These are phyloP conservation scores for Heliocidaris tuberculata DNA, from an alignment of 35 echinoderm and acorn worm species.

Conservation along the genomic window DNA sequence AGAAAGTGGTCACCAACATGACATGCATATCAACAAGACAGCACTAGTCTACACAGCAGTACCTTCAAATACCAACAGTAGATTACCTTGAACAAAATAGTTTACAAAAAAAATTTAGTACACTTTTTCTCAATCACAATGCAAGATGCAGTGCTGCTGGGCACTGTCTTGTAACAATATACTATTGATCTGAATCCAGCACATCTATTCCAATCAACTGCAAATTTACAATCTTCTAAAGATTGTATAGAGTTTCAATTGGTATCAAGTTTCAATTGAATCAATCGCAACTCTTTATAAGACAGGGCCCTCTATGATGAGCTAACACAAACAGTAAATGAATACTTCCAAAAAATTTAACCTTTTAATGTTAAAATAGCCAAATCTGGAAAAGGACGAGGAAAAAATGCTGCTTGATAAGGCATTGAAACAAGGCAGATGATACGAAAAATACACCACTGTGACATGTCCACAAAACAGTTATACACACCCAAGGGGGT, in stretches of 20 bases:
- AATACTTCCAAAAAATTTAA: background rate
- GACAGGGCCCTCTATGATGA: background rate
- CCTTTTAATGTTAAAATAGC: background rate
- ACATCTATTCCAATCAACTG: too few species aligned
- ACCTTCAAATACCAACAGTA: background rate
- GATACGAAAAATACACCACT: slow-evolving; percentile 1
- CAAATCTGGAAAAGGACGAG: background rate
- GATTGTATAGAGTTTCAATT: background rate
- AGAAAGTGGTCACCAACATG: slow-evolving; percentile 1
- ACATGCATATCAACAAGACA: slow-evolving; percentile 1
- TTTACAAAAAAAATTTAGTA: background rate
- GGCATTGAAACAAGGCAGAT: background rate
- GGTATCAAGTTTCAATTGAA: background rate
- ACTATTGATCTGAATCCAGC: too few species aligned
- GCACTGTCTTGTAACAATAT: background rate
- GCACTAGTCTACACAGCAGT: background rate
- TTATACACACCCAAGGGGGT: background rate
- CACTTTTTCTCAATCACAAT: background rate
- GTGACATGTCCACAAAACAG: background rate
- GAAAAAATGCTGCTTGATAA: background rate
- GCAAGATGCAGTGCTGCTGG: background rate
- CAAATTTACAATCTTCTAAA: too few species aligned
- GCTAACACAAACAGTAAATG: background rate
- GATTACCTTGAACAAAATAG: background rate
- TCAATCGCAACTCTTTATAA: too few species aligned